phyloP scores from a whole-genome alignment of 2,888 invertebrate genomes.

The Acronicta alni region DNA sequence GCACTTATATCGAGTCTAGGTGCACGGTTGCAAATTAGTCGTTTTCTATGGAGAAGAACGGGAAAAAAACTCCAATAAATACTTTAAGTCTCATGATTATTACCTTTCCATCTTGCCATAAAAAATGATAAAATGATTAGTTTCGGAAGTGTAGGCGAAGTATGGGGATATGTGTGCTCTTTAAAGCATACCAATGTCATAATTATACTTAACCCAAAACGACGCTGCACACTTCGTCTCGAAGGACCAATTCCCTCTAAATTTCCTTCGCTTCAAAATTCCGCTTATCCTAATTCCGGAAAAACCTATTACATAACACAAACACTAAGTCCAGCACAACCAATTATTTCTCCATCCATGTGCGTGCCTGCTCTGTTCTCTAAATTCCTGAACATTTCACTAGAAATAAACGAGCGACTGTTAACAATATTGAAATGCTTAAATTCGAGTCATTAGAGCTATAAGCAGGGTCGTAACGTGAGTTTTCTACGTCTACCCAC shows the following conservation, averaged over 20 bases:
- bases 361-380: slow-evolving; percentile 40
- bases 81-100: no score
- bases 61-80: no score
- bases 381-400: slow-evolving; percentile 47
- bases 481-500: slow-evolving; percentile 54
- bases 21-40: no score
- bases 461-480: slow-evolving; percentile 50
- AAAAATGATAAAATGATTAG: no score
- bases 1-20: no score
- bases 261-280: slow-evolving; percentile 40
- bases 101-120: no score
- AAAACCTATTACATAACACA: slow-evolving; percentile 46
- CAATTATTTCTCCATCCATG: slow-evolving; percentile 48
- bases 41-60: no score
- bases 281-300: slow-evolving; percentile 34
- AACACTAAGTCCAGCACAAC: slow-evolving; percentile 38
- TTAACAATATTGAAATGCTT: slow-evolving; percentile 59
- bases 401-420: slow-evolving; percentile 49
- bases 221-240: slow-evolving; percentile 7
- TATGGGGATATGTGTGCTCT: neutral
- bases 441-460: slow-evolving; percentile 56
- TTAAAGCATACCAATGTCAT: neutral
- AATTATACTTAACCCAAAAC: neutral
- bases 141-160: no score
- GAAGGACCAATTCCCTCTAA: slow-evolving; percentile 19